Evolutionary conservation across 2,888 invertebrate genomes (phyloP), one percentile per base, ranked within the genome.

Genomic region (Willowsia nigromaculata): DNA sequence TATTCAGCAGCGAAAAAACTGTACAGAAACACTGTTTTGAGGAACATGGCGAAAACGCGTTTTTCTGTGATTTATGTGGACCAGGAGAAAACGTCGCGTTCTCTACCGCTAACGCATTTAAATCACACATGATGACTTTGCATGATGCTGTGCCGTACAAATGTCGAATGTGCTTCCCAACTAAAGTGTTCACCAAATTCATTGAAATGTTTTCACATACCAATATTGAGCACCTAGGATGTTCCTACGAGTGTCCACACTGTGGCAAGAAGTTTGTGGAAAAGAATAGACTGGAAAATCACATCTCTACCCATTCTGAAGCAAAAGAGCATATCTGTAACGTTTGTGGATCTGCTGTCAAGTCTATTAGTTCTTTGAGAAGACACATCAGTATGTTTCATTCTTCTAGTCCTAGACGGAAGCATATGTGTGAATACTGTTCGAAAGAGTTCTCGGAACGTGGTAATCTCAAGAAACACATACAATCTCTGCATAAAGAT

Each of bases 131-230:
- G 47, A 83, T 83, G n/a, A 40, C 53, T 33, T 9, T 0, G 22
- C 78, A 78, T 37, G 78, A 22, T 22, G 78, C 78, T 15, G 78
- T 78, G 2, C 33, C 78, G 0, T 78, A 56, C 56, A 78, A 78
- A 18, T 78, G 78, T 11, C 53, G 78, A 0, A 0, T 56, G 18
- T 78, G 78, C 33, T 7, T 25, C 0, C 53, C 53, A 0, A 0
- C 22, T 0, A 53, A 78, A 22, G 22, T 1, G 7, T 78, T 78
- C 13, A 53, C 5, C 15, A 78, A 50, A 13, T 0, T n/a, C 0
- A 33, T 11, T 78, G 78, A 78, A 9, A 27, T 78, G 9, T 78
- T 53, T 11, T 7, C 7, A 1, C 78, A 78, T 15, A 78, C 22
- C 11, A 78, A 78, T 13, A 33, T 56, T 2, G 56, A 56, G 9